Conservation (phyloP, 1,140 invertebrate species). For the Temnothorax curvispinosus region DNA sequence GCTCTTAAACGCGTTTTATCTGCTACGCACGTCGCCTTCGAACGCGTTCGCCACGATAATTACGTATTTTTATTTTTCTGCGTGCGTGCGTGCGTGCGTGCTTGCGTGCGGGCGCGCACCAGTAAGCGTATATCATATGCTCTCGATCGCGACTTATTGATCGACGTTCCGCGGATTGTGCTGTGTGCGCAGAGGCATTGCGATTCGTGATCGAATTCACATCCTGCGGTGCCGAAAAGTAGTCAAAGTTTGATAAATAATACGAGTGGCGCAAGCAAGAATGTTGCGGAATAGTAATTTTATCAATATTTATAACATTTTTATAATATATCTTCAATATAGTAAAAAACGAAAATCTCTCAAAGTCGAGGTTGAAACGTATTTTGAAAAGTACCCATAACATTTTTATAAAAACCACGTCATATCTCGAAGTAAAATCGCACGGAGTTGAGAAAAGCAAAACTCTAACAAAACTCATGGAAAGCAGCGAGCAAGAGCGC, state of each 20-base stretch:
- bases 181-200: background rate
- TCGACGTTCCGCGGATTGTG: constrained; percentile 28
- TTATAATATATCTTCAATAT: background rate
- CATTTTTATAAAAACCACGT: background rate
- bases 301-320: background rate
- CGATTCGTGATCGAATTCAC: background rate
- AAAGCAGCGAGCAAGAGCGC: background rate
- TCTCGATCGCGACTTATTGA: constrained; percentile 29
- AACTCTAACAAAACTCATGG: background rate
- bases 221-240: background rate
- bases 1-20: constrained; percentile 46
- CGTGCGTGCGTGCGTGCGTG: background rate
- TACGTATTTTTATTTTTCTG: constrained; percentile 34
- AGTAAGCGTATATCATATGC: background rate
- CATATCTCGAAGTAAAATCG: background rate
- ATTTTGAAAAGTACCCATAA: background rate
- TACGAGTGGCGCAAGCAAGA: background rate
- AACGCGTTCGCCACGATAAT: constrained; percentile 33
- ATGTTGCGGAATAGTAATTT: background rate
- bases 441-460: background rate
- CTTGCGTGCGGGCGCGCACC: background rate
- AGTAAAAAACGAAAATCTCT: background rate
- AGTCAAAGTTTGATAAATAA: background rate
- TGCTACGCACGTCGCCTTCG: constrained; percentile 26
- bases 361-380: background rate